Evolutionary conservation across 2,888 invertebrate species (phyloP), one percentile per base, ranked within the genome.

Genomic region (Theodoxus fluviatilis): DNA sequence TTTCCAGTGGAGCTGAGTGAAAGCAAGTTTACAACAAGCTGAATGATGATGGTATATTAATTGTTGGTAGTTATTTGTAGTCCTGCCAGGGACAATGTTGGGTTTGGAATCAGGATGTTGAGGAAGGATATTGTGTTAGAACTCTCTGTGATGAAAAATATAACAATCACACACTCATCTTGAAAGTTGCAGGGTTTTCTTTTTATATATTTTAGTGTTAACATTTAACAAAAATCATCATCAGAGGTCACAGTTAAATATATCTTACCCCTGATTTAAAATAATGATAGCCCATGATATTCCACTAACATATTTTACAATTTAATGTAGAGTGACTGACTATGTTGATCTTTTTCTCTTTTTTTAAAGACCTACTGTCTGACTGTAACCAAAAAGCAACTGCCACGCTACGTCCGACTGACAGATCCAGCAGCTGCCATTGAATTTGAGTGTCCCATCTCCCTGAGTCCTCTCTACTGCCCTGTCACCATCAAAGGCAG

Each of bases 401-500:
- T 86, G 12, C 85, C 86, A 12, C 71, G 85, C 47, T 82, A 77
- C 77, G 82, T 85, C 7, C 79, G 79, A 68, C 74, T 85, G 15
- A 70, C 72, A 37, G 83, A 85, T 68, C 64, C 80, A 35, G 76
- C 72, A 25, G 69, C 81, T 33, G 80, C 81, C 15, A 37, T 78
- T 43, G 76, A 80, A 38, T 84, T 70, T 77, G 85, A 85, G 73
- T 83, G 83, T 74, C 86, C 86, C 1, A 80, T 85, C 25, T 83
- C 86, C n/a, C 79, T 86, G 9, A 77, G 79, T 59, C 79, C 83
- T 2, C 63, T 86, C 3, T 84, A 86, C 72, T 76, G 80, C 64
- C 86, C 86, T 33, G 78, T 86, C 72, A 81, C 84, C 38, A 81
- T 86, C 49, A 78, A 80, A 55, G 80, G 76, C 35, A 83, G 82